A percentile compares a stretch with the other conserved stretches of the same genome.
These are phyloP conservation scores for Urocolius indicus DNA, from an alignment of 2,113 vertebrate species.

Conservation along the genomic window DNA sequence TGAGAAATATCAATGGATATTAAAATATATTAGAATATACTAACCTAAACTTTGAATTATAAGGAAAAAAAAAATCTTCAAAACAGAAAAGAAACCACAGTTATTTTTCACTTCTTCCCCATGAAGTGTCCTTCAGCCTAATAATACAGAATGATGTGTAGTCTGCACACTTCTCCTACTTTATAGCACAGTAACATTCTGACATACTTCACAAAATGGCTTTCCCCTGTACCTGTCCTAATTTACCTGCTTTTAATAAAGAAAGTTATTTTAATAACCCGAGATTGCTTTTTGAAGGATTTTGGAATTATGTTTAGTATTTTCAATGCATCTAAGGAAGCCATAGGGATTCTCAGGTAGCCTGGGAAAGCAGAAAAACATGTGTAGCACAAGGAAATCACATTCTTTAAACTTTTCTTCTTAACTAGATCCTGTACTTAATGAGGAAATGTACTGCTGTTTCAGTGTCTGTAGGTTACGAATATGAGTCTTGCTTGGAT, in stretches of 20 bases:
- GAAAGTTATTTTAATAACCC: not conserved
- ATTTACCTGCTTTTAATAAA: not conserved
- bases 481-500: constrained; percentile 95
- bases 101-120: not conserved
- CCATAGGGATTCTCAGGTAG: not conserved
- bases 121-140: not conserved
- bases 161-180: not conserved
- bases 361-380: not conserved
- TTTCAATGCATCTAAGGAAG: not conserved
- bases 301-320: not conserved
- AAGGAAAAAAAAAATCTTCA: not conserved
- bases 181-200: not conserved
- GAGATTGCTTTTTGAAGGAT: not conserved
- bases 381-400: not conserved
- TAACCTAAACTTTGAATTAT: not conserved
- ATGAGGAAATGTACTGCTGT: constrained; percentile 28
- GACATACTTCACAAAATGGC: not conserved
- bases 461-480: constrained; percentile 96
- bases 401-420: not conserved
- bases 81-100: not conserved
- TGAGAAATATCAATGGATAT: not conserved
- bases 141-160: not conserved
- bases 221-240: not conserved
- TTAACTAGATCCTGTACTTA: not conserved
- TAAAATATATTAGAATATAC: not conserved